Evolutionary conservation across 2,888 invertebrate species (phyloP), one percentile per base, ranked within the genome.

Genomic region (Zeuzera pyrina): DNA sequence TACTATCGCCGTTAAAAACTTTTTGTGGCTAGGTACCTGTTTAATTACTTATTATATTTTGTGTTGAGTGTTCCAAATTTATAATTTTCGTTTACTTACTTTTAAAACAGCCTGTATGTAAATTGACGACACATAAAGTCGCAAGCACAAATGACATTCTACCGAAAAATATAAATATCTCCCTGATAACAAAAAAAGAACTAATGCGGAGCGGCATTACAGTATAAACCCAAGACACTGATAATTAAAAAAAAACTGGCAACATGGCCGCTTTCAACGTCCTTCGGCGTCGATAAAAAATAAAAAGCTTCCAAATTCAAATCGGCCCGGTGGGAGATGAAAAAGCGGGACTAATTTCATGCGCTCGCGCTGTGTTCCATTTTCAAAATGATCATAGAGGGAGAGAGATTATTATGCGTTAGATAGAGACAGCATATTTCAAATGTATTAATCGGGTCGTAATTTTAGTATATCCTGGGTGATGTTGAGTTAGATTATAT

Each of bases 361-460:
- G 73, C 72, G 64, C 67, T 71, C 72, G 69, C 58, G 57, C 69
- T 62, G 64, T 56, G 69, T 67, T 72, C 69, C 65, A 67, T 76
- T 73, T 73, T 67, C 63, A 56, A 77, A 74, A 76, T 67, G 69
- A 69, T 60, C 59, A 45, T 41, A 43, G 51, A 58, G 31, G 22
- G 57, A 34, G 67, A 69, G 14, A 24, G 16, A 7, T 2, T n/a
- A n/a, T 5, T 36, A 38, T 23, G 5, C 3, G 59, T 33, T 30
- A 38, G 52, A 69, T 12, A 31, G 52, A 19, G 67, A 57, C 2
- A 24, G 42, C 16, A 37, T 43, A 59, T 73, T 62, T 76, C 71
- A 70, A 77, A 79, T 78, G 78, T 77, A 71, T 77, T 78, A 79
- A 78, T 77, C 74, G 63, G 55, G 46, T 68, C 71, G 62, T 79